These are phyloP conservation scores for Ibidorhyncha struthersii DNA, from an alignment of 2,113 vertebrate species.

Conservation along the genomic window DNA sequence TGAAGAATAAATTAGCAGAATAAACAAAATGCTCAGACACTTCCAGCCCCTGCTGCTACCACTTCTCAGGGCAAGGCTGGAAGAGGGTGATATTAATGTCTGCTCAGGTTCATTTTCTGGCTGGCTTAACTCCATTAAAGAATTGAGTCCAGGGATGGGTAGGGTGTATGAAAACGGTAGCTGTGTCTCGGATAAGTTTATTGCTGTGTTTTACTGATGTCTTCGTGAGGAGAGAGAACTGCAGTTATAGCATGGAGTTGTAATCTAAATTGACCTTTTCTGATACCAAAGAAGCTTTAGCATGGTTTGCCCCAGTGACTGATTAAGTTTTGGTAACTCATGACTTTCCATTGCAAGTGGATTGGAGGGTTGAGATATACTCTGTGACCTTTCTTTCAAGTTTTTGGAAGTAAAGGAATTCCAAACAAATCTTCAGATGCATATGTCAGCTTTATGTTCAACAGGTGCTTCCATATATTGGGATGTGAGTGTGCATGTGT, in stretches of 20 bases:
- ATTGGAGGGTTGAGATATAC: neutral
- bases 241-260: neutral
- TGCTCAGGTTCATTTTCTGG: neutral
- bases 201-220: neutral
- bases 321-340: neutral
- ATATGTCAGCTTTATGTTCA: neutral
- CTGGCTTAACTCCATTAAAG: conserved; percentile 25
- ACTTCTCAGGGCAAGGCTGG: neutral
- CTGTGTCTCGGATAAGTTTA: neutral
- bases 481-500: neutral
- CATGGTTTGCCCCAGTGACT: neutral
- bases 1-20: conserved; percentile 37
- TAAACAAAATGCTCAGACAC: conserved; percentile 16
- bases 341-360: neutral
- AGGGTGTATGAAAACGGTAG: neutral
- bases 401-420: neutral
- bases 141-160: neutral
- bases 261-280: neutral
- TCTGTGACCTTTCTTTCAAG: neutral
- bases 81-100: neutral
- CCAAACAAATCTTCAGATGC: neutral
- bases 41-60: neutral
- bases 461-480: neutral
- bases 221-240: neutral
- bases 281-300: neutral